Evolutionary conservation across 1,140 invertebrate species (phyloP).

Genomic region (Drosophila kohkoa): DNA sequence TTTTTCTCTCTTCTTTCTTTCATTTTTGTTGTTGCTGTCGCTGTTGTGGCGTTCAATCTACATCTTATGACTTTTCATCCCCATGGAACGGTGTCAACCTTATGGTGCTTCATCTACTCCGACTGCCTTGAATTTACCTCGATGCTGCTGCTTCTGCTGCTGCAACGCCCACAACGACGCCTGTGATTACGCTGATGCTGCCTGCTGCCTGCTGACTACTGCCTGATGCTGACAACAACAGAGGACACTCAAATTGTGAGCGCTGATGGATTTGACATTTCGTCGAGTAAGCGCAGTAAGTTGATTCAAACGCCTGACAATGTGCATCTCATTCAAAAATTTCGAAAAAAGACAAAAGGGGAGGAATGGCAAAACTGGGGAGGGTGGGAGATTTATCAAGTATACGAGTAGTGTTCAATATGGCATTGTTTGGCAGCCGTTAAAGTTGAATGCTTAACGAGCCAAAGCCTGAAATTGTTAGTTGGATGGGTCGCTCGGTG

Average conservation of each 20-base stretch:
- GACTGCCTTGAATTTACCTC: too few relatives aligned
- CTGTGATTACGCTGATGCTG: constrained; percentile 60
- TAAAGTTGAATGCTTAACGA: constrained; percentile 82
- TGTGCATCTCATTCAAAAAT: constrained; percentile 72
- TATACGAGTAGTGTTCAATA: constrained; percentile 41
- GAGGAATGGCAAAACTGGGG: too few relatives aligned
- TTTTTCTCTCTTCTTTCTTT: constrained; percentile 30
- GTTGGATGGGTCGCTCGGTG: constrained; percentile 25
- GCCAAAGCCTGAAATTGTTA: constrained; percentile 68
- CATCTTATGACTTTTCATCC: constrained; percentile 76
- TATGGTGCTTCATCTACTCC: constrained; percentile 61
- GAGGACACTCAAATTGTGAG: constrained; percentile 84
- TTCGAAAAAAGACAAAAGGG: constrained; percentile 8
- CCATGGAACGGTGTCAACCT: constrained; percentile 80
- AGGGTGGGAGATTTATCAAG: background rate
- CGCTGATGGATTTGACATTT: constrained; percentile 84
- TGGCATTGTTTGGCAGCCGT: constrained; percentile 62
- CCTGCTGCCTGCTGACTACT: constrained; percentile 23
- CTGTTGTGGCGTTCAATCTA: constrained; percentile 14
- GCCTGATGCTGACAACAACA: constrained; percentile 67
- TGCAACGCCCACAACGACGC: constrained; percentile 57
- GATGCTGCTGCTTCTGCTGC: constrained; percentile 11
- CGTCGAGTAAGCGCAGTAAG: constrained; percentile 83
- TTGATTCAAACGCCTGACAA: constrained; percentile 79
- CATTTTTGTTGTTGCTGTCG: constrained; percentile 7